Evolutionary conservation across 2,888 invertebrate genomes (phyloP), one percentile per base, ranked within the genome.

Genomic region (Volucella inanis): DNA sequence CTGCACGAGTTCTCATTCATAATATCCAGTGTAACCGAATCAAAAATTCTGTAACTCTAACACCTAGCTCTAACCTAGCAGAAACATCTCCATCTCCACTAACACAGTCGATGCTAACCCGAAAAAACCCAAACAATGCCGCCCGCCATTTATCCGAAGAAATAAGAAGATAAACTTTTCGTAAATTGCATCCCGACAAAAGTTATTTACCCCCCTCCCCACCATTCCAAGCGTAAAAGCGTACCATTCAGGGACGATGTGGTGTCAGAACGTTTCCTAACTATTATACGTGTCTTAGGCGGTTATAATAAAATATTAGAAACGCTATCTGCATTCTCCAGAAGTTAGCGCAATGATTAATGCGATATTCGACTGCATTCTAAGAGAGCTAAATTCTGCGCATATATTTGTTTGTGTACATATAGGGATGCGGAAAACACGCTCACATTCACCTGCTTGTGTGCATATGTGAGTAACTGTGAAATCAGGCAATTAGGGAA

Each of bases 281-380:
- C 31, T 31, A 80, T 84, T 79, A 84, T 84, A 84, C 31, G 31
- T 31, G 31, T 84, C 79, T 80, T 76, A 84, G 75, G 84, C 84
- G 75, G 84, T 84, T 84, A 80, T 84, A 80, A 84, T 84, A 84
- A 84, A 84, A 80, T 84, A 80, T 84, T 80, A 70, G 84, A 76
- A 31, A 84, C 80, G 84, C 84, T 84, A 84, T 84, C 84, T 84
- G 84, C 84, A 84, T 84, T 84, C 84, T 84, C 84, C 84, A 84
- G 84, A 84, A 84, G 84, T 80, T 84, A 76, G 80, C 75, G 65
- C 80, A 71, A 75, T 84, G 84, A 84, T 84, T 80, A 84, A 84
- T 84, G 84, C 75, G 65, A 80, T 80, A 80, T 80, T 71, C 71
- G 80, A 84, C 84, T 84, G 80, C 84, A 84, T 84, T 84, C 84